Evolutionary conservation across 2,888 invertebrate genomes (phyloP).

Genomic region (Caenorhabditis auriculariae): DNA sequence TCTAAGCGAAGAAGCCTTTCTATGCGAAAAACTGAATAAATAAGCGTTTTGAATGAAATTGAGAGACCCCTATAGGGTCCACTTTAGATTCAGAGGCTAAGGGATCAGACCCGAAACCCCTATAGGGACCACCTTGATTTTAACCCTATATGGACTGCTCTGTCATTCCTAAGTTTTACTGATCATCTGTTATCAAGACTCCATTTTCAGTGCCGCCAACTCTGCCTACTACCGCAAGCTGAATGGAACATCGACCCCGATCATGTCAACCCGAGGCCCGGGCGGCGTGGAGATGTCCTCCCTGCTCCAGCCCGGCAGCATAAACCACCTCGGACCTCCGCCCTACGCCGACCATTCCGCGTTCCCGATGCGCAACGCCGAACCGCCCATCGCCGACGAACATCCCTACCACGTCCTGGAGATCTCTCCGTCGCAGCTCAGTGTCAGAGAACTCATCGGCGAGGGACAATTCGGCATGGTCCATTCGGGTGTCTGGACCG

Average conservation of each 20-base stretch:
- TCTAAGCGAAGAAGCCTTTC: too few species aligned
- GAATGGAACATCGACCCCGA: conserved; percentile 70
- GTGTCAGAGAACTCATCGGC: conserved; percentile 84
- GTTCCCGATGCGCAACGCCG: conserved; percentile 1
- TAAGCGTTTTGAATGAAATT: too few species aligned
- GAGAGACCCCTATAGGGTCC: too few species aligned
- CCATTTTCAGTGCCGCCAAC: conserved; percentile 34
- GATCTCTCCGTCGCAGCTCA: conserved; percentile 44
- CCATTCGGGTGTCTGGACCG: conserved; percentile 27
- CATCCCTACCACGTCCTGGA: conserved; percentile 53
- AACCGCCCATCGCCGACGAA: conserved; percentile 69
- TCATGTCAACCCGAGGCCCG: conserved; percentile 53
- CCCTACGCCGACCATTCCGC: conserved; percentile 68
- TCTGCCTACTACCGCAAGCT: conserved; percentile 74
- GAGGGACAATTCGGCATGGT: conserved; percentile 86
- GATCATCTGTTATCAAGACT: neutral
- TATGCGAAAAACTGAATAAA: too few species aligned
- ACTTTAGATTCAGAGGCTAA: too few species aligned
- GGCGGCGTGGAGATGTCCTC: conserved; percentile 54
- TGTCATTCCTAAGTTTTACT: too few species aligned
- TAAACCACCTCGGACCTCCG: conserved; percentile 74
- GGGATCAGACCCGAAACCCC: too few species aligned
- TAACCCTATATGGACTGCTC: neutral
- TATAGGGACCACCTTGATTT: too few species aligned
- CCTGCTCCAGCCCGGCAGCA: conserved; percentile 67